Percentiles rank a stretch among this genome's conserved stretches.
phyloP scores from a whole-genome alignment of 1,140 invertebrate species.

The Metopolophium dirhodum region DNA sequence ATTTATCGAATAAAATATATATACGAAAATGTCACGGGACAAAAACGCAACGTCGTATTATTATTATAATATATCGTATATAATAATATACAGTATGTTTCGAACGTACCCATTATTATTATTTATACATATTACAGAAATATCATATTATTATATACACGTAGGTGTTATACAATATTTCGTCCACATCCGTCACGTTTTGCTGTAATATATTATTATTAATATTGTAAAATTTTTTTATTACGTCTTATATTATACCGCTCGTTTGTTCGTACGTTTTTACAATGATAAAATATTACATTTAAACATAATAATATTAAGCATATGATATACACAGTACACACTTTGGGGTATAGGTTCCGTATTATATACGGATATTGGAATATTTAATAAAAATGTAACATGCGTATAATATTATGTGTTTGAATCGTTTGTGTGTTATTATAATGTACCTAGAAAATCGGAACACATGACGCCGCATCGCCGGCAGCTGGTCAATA shows the following conservation, averaged over 20 bases:
- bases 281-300: neutral
- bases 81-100: conserved; percentile 14
- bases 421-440: neutral
- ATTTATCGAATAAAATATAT: neutral
- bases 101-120: neutral
- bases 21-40: conserved; percentile 5
- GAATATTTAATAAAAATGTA: neutral
- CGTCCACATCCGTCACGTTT: neutral
- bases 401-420: neutral
- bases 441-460: neutral
- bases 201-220: neutral
- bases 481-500: neutral
- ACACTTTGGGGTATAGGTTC: neutral
- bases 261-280: neutral
- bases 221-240: neutral
- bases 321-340: neutral
- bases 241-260: neutral
- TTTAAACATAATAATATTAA: neutral
- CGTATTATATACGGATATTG: neutral
- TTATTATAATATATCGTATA: neutral
- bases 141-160: neutral
- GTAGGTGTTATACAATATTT: neutral
- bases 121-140: conserved; percentile 26
- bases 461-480: neutral
- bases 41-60: neutral